Evolutionary conservation across 2,888 invertebrate genomes (phyloP).

Genomic region (Drosophila macrothrix): DNA sequence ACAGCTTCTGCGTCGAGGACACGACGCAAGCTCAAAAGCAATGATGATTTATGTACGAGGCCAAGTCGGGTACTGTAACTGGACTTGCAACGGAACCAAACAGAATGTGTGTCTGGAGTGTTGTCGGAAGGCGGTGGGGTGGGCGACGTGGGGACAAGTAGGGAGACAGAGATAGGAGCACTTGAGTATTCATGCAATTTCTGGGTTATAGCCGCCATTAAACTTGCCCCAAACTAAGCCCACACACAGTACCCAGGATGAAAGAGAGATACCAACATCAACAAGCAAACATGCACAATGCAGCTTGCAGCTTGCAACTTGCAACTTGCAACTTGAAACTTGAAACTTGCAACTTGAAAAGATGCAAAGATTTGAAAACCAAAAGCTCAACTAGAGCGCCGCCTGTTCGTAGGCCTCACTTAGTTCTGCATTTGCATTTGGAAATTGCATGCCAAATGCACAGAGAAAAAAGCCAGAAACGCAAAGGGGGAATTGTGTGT

Average conservation of each 20-base stretch:
- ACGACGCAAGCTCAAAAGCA: constrained; percentile 72
- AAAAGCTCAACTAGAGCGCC: neutral
- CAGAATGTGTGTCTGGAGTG: neutral
- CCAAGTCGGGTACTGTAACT: constrained; percentile 52
- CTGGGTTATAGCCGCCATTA: constrained; percentile 78
- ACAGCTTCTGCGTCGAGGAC: constrained; percentile 57
- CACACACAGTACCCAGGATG: constrained; percentile 1
- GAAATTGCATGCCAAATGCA: constrained; percentile 76
- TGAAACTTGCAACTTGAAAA: constrained; percentile 14
- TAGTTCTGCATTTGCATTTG: constrained; percentile 62
- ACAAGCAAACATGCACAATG: constrained; percentile 33
- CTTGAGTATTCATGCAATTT: constrained; percentile 80
- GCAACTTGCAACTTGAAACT: constrained; percentile 1
- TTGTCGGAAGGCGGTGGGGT: neutral
- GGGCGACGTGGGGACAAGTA: neutral
- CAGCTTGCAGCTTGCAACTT: constrained; percentile 3
- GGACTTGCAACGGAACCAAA: constrained; percentile 26
- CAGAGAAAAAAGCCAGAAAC: constrained; percentile 15
- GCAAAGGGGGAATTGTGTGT: neutral
- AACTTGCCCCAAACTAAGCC: constrained; percentile 56
- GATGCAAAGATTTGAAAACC: constrained; percentile 32
- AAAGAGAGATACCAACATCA: constrained; percentile 27
- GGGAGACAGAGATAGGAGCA: constrained; percentile 42
- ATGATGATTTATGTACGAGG: constrained; percentile 79
- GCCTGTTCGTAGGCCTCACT: constrained; percentile 38